Conservation (phyloP, 2,113 vertebrate genomes). For the Gnathonemus echidnorhynchus region DNA sequence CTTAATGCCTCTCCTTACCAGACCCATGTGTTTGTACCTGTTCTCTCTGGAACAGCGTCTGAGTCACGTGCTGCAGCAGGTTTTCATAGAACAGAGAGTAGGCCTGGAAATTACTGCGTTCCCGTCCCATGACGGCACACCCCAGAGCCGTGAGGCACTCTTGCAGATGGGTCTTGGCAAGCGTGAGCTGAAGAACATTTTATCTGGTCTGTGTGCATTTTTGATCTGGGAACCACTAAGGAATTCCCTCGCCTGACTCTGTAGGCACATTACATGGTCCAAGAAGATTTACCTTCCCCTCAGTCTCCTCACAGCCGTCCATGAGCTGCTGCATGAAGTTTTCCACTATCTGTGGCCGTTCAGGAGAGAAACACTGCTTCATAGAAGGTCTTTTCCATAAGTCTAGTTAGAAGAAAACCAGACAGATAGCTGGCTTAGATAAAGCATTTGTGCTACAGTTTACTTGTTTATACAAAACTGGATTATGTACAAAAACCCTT, state of each 20-base stretch:
- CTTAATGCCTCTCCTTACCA: background rate
- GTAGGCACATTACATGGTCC: background rate
- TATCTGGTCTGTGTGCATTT: background rate
- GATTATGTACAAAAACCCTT: background rate
- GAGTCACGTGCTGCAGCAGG: slow-evolving; percentile 49
- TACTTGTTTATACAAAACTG: background rate
- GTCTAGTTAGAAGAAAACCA: slow-evolving; percentile 38
- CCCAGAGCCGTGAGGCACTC: slow-evolving; percentile 52
- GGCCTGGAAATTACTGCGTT: slow-evolving; percentile 57
- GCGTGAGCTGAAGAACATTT: slow-evolving; percentile 45
- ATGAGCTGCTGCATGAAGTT: slow-evolving; percentile 61
- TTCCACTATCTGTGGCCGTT: slow-evolving; percentile 56
- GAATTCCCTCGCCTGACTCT: background rate
- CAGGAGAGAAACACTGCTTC: slow-evolving; percentile 55
- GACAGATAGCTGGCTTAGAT: background rate
- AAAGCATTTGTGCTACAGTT: background rate
- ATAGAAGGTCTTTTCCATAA: slow-evolving; percentile 60
- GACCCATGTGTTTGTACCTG: slow-evolving; percentile 32
- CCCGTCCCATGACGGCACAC: slow-evolving; percentile 56
- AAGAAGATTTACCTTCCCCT: slow-evolving; percentile 46
- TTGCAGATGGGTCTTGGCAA: slow-evolving; percentile 53
- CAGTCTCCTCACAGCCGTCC: slow-evolving; percentile 50
- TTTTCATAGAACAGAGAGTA: slow-evolving; percentile 67
- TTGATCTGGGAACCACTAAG: background rate
- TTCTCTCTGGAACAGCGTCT: slow-evolving; percentile 55